A percentile compares a stretch with the other conserved stretches of the same genome.
Evolutionary conservation across 2,888 invertebrate species (phyloP).

Genomic region (Drosophila algonquin): DNA sequence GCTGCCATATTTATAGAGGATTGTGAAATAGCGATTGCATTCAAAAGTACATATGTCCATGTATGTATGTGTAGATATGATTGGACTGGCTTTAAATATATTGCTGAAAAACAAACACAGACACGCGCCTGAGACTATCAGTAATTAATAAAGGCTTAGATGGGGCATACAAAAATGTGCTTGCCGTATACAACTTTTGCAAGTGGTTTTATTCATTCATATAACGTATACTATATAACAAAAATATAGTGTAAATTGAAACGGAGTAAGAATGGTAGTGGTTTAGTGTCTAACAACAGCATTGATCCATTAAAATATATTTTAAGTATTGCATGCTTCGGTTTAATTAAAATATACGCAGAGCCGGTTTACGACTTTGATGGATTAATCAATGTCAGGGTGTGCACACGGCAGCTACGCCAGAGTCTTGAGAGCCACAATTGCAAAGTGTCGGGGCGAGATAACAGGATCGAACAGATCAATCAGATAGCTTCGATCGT

Average conservation of each 20-base stretch:
- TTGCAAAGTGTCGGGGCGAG: conserved; percentile 88
- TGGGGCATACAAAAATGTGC: no score
- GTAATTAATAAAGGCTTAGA: not conserved
- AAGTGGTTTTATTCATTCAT: no score
- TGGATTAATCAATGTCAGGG: not conserved
- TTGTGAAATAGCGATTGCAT: conserved; percentile 2
- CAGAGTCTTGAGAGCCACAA: conserved; percentile 68
- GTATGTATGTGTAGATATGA: conserved; percentile 3
- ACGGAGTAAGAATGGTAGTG: no score
- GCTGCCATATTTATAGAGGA: conserved; percentile 43
- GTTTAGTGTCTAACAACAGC: not conserved
- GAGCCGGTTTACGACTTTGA: not conserved
- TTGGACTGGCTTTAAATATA: not conserved
- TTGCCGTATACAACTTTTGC: no score
- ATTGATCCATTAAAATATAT: not conserved
- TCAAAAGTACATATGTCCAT: not conserved
- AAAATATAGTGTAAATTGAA: no score
- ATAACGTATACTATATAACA: no score
- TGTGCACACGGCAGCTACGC: no score
- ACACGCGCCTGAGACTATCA: not conserved
- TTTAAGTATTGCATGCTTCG: conserved; percentile 3
- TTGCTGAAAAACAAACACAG: not conserved
- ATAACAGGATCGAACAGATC: conserved; percentile 92
- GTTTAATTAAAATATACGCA: not conserved
- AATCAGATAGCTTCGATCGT: conserved; percentile 87